Evolutionary conservation across 2,797 vertebrate species (phyloP).

Genomic region (Molossus molossus): DNA sequence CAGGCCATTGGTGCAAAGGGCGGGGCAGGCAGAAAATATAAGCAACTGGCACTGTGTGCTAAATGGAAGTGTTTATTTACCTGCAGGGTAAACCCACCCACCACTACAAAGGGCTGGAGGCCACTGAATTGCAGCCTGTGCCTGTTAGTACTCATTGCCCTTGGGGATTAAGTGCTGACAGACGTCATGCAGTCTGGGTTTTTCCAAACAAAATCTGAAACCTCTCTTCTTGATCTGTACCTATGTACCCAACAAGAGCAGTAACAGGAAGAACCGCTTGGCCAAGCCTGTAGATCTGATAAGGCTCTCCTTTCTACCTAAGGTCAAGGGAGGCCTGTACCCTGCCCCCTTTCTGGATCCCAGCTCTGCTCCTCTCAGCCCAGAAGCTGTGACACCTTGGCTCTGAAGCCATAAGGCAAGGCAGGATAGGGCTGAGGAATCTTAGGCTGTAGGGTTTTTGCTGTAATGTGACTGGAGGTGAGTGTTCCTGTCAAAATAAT

Average conservation of each 20-base stretch:
- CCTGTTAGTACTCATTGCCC: not conserved
- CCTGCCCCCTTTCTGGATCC: not conserved
- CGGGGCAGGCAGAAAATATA: not conserved
- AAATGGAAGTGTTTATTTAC: slow-evolving; percentile 24
- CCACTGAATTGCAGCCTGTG: not conserved
- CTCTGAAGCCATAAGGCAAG: not conserved
- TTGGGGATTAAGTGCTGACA: not conserved
- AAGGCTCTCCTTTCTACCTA: slow-evolving; percentile 44
- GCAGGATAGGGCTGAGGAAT: not conserved
- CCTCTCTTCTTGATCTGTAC: not conserved
- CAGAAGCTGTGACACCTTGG: not conserved
- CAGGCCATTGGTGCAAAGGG: not conserved
- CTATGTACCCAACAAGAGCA: not conserved
- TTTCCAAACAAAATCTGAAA: slow-evolving; percentile 70
- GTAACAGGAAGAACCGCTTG: slow-evolving; percentile 1
- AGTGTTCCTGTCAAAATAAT: not conserved
- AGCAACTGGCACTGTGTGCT: not conserved
- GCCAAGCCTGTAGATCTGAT: not conserved
- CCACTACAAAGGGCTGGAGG: not conserved
- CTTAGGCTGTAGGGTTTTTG: not conserved
- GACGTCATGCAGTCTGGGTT: not conserved
- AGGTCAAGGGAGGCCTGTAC: not conserved
- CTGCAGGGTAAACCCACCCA: not conserved
- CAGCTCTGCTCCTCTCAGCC: not conserved
- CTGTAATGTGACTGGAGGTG: not conserved